These are phyloP conservation scores for Collichthys lucidus DNA, from an alignment of 2,113 vertebrate species.

Conservation along the genomic window DNA sequence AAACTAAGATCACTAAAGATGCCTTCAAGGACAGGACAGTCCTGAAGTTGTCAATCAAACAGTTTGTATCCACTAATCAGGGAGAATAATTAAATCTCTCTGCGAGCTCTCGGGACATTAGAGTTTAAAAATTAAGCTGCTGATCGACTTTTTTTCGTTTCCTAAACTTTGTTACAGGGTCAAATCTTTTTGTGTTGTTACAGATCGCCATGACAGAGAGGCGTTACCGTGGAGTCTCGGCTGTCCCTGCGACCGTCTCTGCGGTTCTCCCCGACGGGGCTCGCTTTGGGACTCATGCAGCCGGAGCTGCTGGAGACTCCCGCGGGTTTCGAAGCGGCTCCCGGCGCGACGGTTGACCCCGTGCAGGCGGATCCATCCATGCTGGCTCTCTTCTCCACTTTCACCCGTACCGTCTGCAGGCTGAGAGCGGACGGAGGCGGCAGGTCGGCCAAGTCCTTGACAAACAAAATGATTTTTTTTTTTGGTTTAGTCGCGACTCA, in stretches of 20 bases:
- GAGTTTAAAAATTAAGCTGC: background rate
- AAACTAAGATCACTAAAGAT: too few relatives aligned
- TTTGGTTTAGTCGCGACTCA: background rate
- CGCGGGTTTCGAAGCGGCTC: constrained; percentile 45
- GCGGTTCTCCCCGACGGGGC: constrained; percentile 53
- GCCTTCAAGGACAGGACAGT: background rate
- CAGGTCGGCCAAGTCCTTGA: constrained; percentile 86
- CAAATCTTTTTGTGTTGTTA: background rate
- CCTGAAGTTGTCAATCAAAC: too few relatives aligned
- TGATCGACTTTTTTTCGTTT: background rate
- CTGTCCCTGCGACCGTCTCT: constrained; percentile 69
- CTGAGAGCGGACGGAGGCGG: constrained; percentile 87
- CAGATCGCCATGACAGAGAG: background rate
- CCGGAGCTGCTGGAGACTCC: constrained; percentile 42
- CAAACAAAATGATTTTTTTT: background rate
- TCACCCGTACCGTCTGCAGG: constrained; percentile 92
- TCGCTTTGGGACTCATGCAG: constrained; percentile 73
- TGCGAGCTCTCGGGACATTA: background rate
- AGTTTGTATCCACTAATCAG: background rate
- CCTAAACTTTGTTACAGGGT: background rate
- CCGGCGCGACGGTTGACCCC: constrained; percentile 33
- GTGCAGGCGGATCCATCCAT: constrained; percentile 75
- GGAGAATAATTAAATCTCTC: background rate
- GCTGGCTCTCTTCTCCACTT: constrained; percentile 88
- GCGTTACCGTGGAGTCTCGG: constrained; percentile 74